These are phyloP conservation scores for Cydia amplana DNA, from an alignment of 1,140 invertebrate species.

Conservation along the genomic window DNA sequence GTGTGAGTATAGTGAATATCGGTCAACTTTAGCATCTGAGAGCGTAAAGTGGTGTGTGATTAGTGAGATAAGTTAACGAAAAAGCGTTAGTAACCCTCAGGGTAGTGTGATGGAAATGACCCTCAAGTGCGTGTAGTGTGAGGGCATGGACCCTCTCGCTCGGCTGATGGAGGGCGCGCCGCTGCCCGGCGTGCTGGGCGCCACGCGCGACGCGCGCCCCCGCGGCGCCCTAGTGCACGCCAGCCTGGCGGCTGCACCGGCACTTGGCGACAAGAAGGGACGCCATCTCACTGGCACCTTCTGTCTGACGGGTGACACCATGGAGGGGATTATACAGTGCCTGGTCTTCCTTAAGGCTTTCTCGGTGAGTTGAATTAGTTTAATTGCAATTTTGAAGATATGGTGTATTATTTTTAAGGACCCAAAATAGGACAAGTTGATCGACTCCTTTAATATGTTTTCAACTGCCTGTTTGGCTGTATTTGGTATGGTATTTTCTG, in stretches of 20 bases:
- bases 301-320: slow-evolving; percentile 92
- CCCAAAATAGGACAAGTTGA: too few species aligned
- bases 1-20: too few species aligned
- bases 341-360: slow-evolving; percentile 94
- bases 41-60: too few species aligned
- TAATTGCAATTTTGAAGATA: neutral
- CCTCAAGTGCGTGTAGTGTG: slow-evolving; percentile 35
- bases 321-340: slow-evolving; percentile 95
- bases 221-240: slow-evolving; percentile 87
- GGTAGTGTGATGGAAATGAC: neutral
- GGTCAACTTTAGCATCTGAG: too few species aligned
- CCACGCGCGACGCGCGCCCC: slow-evolving; percentile 79
- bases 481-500: too few species aligned
- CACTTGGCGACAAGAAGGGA: slow-evolving; percentile 85
- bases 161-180: slow-evolving; percentile 85
- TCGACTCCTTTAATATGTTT: too few species aligned
- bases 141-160: slow-evolving; percentile 87
- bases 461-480: too few species aligned
- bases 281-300: slow-evolving; percentile 91
- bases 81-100: too few species aligned
- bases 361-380: slow-evolving; percentile 87
- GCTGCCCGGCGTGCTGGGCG: slow-evolving; percentile 83
- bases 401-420: too few species aligned
- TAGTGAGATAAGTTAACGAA: too few species aligned
- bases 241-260: slow-evolving; percentile 85